Evolutionary conservation across 53 echinoderm and acorn worm genomes (phyloP).

Genomic region (Holothuria scabra): DNA sequence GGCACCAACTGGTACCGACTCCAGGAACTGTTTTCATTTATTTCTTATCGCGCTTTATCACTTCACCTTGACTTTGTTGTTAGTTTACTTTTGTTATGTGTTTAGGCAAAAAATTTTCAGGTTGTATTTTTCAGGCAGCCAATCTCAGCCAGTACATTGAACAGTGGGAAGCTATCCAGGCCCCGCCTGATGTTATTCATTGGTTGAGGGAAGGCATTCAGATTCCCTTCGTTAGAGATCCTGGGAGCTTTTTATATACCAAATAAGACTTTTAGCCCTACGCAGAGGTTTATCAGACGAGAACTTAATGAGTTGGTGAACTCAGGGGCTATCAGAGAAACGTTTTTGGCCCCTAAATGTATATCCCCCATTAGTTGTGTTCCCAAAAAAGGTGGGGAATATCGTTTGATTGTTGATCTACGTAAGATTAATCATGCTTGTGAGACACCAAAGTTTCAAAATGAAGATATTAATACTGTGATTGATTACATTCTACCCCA

Average conservation of each 20-base stretch:
- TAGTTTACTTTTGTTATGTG: not conserved
- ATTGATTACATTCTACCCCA: conserved; percentile 7
- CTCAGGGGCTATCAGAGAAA: not conserved
- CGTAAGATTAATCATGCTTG: not conserved
- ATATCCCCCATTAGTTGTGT: conserved; percentile 36
- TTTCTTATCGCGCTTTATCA: too few species aligned
- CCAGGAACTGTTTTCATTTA: too few species aligned
- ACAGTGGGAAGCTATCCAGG: not conserved
- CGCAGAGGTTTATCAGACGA: not conserved
- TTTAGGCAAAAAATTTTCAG: not conserved
- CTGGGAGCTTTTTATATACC: too few species aligned
- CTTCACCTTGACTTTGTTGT: too few species aligned
- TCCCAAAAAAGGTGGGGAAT: conserved; percentile 48
- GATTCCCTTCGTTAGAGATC: not conserved
- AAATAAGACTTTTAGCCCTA: too few species aligned
- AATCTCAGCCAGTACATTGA: not conserved
- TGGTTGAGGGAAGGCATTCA: not conserved
- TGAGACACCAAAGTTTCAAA: not conserved
- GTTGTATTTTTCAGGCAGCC: not conserved
- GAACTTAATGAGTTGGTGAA: not conserved
- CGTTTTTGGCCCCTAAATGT: not conserved
- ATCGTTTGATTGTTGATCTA: conserved; percentile 29
- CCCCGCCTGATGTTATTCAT: not conserved
- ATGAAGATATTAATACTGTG: conserved; percentile 29
- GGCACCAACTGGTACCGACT: too few species aligned